Evolutionary conservation across 2,888 invertebrate species (phyloP).

Genomic region (Aelia acuminata): DNA sequence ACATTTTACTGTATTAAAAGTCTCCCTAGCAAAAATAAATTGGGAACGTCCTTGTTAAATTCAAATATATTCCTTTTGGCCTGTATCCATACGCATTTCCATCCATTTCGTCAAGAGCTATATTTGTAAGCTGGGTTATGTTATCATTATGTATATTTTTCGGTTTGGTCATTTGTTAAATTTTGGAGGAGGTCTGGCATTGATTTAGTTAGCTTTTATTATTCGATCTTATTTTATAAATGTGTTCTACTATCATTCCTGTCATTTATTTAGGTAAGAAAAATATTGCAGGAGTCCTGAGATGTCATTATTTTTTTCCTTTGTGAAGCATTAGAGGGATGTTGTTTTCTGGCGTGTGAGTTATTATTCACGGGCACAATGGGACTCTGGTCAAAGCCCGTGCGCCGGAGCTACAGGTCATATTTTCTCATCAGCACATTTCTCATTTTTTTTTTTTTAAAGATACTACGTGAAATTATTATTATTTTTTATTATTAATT

Average conservation of each 20-base stretch:
- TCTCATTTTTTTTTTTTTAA: not conserved
- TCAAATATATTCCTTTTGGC: constrained; percentile 23
- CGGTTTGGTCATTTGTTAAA: not conserved
- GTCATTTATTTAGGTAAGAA: not conserved
- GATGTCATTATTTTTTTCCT: not conserved
- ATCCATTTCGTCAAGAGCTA: not conserved
- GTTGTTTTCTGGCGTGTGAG: constrained; percentile 8
- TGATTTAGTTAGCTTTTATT: too few relatives aligned
- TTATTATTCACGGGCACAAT: not conserved
- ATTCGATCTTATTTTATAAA: not conserved
- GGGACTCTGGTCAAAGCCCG: not conserved
- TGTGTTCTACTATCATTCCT: too few relatives aligned
- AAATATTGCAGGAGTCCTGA: not conserved
- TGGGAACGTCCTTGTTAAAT: constrained; percentile 8
- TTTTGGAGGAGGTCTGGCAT: too few relatives aligned
- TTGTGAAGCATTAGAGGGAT: not conserved
- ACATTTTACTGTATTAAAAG: not conserved
- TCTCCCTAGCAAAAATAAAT: not conserved
- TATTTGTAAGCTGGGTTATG: not conserved
- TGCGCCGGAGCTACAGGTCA: not conserved
- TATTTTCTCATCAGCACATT: not conserved
- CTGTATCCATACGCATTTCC: not conserved
- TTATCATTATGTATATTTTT: not conserved
- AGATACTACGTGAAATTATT: not conserved
- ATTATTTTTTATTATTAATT: not conserved